Conservation (phyloP, 2,797 vertebrate genomes). For the Geotrypetes seraphini region DNA sequence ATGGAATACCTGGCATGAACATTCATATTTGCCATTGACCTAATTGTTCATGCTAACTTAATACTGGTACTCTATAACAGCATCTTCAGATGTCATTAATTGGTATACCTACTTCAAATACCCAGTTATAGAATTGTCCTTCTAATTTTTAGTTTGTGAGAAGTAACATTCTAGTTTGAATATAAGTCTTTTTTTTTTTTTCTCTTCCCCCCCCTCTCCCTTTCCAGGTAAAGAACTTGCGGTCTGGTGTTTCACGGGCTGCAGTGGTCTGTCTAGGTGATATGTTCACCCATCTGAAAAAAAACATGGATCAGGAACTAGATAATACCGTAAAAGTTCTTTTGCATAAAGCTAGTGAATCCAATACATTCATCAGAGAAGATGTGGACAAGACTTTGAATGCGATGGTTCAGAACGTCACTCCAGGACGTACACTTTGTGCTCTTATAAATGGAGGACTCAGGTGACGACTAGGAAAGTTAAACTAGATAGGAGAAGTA, state of each 20-base stretch:
- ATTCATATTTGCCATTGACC: too few relatives aligned
- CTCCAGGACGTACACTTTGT: slow-evolving; percentile 68
- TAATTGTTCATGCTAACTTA: too few relatives aligned
- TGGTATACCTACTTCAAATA: too few relatives aligned
- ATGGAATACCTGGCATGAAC: too few relatives aligned
- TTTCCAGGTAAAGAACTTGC: slow-evolving; percentile 86
- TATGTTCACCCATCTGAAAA: slow-evolving; percentile 76
- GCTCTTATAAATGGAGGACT: slow-evolving; percentile 81
- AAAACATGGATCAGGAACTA: slow-evolving; percentile 88
- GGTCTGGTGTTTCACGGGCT: slow-evolving; percentile 82
- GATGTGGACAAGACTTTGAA: slow-evolving; percentile 80
- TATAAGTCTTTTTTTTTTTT: slow-evolving; percentile 21
- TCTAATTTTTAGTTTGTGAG: too few relatives aligned
- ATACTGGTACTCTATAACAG: too few relatives aligned
- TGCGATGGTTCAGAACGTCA: slow-evolving; percentile 85
- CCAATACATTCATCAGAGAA: slow-evolving; percentile 85
- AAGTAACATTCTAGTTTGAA: too few relatives aligned
- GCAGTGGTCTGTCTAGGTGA: slow-evolving; percentile 81
- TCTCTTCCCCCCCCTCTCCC: too few relatives aligned
- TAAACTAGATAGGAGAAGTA: too few relatives aligned
- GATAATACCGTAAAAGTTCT: slow-evolving; percentile 76
- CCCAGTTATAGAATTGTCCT: too few relatives aligned
- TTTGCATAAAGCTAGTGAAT: slow-evolving; percentile 82
- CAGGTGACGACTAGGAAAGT: slow-evolving; percentile 69
- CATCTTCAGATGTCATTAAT: too few relatives aligned